Base-by-base conservation (phyloP, 1,140 invertebrate species). In the Helicoverpa zea region DNA sequence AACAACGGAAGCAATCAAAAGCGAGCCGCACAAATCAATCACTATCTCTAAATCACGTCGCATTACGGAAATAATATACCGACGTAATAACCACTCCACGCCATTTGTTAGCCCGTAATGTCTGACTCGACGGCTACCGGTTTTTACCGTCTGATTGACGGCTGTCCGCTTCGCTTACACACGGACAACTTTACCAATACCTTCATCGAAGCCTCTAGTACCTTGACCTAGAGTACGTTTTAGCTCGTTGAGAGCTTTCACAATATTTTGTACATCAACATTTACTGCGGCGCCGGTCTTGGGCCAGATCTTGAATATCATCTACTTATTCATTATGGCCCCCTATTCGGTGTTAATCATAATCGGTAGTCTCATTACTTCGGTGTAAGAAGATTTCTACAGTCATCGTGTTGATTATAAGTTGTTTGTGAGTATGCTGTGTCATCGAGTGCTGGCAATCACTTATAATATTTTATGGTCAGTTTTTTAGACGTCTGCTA, bases 101-200 rank as follows among this genome's bases (percentile, higher is more conserved):
- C 83, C 86, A 88, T 89, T 83, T 89, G 86, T 94, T 77, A 90
- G 89, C 91, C 93, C 90, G 89, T 91, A 90, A 93, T 87, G 91
- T 93, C 89, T 92, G 91, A 89, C 86, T 89, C 88, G 85, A 84
- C 90, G 84, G 93, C 93, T 94, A 94, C 93, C 93, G 93, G 93
- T 94, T 94, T 94, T 94, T 94, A 94, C 87, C 91, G 91, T 90
- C 86, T 92, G 93, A 94, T 94, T 94, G 93, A 94, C 93, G 93
- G 91, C 91, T 94, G 93, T 94, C 91, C 91, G 93, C 91, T 93
- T 86, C 88, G 89, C 89, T 94, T 93, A 91, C 87, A 80, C 83
- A 72, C 84, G 68, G 80, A 82, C 89, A 84, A 90, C 80, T 16
- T 84, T 88, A 88, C 70, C 29, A 79, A 77, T 87, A 73, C 81